phyloP scores from a whole-genome alignment of 1,140 invertebrate genomes.

The Apocrypta bakeri region DNA sequence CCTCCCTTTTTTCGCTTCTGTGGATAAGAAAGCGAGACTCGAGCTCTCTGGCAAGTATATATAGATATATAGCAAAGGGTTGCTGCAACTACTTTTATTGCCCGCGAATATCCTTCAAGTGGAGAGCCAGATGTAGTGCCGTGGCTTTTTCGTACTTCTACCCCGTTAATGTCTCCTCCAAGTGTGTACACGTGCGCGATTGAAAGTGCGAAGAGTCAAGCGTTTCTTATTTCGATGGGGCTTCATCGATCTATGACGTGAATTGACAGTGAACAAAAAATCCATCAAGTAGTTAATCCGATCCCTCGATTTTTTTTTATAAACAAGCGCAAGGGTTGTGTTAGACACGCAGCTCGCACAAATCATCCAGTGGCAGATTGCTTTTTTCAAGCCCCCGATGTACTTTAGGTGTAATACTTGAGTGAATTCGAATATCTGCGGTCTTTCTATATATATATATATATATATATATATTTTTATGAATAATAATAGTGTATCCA shows the following conservation, averaged over 20 bases:
- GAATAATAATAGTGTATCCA: too few species aligned
- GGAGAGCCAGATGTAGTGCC: too few species aligned
- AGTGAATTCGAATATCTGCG: neutral
- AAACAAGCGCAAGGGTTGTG: too few species aligned
- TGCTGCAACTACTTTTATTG: neutral
- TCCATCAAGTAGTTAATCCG: neutral
- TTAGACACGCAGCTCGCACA: neutral
- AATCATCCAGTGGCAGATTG: neutral
- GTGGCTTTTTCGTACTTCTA: too few species aligned
- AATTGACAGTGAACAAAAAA: too few species aligned
- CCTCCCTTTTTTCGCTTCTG: constrained; percentile 6
- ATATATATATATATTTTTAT: too few species aligned
- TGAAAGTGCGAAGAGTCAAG: neutral
- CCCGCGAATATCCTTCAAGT: too few species aligned
- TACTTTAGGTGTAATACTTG: neutral
- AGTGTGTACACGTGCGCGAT: too few species aligned
- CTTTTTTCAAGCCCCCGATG: neutral
- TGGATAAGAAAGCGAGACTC: too few species aligned
- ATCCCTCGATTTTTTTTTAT: neutral
- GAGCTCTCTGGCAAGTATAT: neutral
- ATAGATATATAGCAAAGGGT: neutral
- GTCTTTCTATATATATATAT: too few species aligned
- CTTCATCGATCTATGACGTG: neutral
- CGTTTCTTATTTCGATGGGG: neutral
- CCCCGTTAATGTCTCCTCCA: too few species aligned